A percentile compares a stretch with the other conserved stretches of the same genome.
Evolutionary conservation across 2,797 vertebrate genomes (phyloP).

Genomic region (Tokudaia tokunoshimensis): DNA sequence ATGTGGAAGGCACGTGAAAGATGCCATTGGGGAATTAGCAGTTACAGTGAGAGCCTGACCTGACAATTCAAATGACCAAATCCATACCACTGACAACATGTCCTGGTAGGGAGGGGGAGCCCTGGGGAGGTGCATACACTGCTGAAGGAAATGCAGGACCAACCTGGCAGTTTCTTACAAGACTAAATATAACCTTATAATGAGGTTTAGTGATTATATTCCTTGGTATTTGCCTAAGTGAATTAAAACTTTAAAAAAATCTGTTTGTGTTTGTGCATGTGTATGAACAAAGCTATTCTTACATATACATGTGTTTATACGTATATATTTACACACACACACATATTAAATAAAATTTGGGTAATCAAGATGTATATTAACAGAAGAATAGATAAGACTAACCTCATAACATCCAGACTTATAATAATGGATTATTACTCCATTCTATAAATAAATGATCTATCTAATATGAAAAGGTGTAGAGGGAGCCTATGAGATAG

Average conservation of each 20-base stretch:
- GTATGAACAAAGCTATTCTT: neutral
- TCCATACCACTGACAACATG: neutral
- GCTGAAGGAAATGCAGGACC: neutral
- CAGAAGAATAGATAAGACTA: neutral
- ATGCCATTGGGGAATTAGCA: neutral
- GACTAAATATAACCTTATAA: neutral
- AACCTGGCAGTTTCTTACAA: neutral
- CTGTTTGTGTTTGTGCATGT: neutral
- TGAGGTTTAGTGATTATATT: neutral
- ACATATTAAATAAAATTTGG: neutral
- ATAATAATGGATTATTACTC: neutral
- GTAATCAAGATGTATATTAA: neutral
- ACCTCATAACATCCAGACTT: neutral
- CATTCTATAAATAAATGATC: neutral
- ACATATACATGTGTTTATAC: too few relatives aligned
- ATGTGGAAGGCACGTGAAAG: neutral
- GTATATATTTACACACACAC: neutral
- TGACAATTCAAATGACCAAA: neutral
- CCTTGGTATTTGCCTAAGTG: neutral
- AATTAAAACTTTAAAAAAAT: neutral
- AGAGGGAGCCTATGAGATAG: too few relatives aligned
- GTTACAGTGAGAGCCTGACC: neutral
- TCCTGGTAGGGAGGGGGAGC: neutral
- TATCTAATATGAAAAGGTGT: neutral
- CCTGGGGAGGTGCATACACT: neutral